These are phyloP conservation scores for Neolamprologus caudopunctatus DNA, from an alignment of 2,113 vertebrate genomes.

Conservation along the genomic window DNA sequence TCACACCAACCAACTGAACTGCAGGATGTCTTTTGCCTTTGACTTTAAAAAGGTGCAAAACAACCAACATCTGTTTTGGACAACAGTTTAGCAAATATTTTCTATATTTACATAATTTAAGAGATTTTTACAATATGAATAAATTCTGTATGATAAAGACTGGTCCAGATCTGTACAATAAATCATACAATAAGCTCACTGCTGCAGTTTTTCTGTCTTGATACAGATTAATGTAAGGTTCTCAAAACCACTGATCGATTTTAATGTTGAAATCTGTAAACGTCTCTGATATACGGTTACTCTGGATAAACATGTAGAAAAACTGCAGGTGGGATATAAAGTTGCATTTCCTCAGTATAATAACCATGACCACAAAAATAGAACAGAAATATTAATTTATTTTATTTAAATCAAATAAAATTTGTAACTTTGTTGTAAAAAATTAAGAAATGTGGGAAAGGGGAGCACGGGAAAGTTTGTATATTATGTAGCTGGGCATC, in stretches of 20 bases:
- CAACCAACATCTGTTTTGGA: rapidly evolving
- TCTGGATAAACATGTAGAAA: background rate
- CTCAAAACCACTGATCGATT: rapidly evolving
- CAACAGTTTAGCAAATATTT: rapidly evolving
- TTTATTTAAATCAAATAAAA: background rate
- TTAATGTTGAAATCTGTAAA: background rate
- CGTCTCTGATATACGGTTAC: rapidly evolving
- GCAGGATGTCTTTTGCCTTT: rapidly evolving
- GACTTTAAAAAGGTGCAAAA: background rate
- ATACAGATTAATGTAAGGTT: background rate
- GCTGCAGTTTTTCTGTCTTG: background rate
- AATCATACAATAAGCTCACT: background rate
- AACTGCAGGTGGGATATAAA: background rate
- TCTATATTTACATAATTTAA: rapidly evolving
- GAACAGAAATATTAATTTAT: background rate
- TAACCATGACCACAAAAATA: background rate
- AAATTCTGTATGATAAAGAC: background rate
- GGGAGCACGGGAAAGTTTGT: rapidly evolving
- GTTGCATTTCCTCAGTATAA: background rate
- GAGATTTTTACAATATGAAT: background rate
- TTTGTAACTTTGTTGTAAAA: background rate
- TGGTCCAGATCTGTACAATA: background rate
- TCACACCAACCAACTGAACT: rapidly evolving
- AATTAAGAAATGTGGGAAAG: background rate
- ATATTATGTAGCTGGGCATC: background rate